Evolutionary conservation across 2,113 vertebrate species (phyloP).

Genomic region (Ceuthmochares aereus): DNA sequence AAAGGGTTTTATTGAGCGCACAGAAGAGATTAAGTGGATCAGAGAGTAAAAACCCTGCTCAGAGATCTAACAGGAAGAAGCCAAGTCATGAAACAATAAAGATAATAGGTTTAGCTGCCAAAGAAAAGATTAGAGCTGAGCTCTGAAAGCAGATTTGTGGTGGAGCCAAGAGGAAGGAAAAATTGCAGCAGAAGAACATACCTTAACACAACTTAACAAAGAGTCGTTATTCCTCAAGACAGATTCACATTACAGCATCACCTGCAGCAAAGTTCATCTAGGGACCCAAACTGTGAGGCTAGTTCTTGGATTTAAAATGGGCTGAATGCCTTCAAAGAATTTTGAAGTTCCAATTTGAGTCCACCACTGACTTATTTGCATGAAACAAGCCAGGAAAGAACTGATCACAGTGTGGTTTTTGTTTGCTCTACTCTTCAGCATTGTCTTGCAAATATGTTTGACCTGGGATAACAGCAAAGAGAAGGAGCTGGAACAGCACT

Average conservation of each 20-base stretch:
- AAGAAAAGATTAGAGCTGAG: conserved; percentile 18
- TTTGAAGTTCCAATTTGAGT: not conserved
- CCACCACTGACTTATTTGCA: not conserved
- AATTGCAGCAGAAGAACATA: not conserved
- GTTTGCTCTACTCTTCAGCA: not conserved
- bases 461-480: not conserved
- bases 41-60: conserved; percentile 60
- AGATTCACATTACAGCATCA: not conserved
- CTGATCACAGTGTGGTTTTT: not conserved
- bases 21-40: conserved; percentile 41
- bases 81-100: conserved; percentile 47
- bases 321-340: not conserved
- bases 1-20: not conserved
- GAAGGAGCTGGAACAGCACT: not conserved
- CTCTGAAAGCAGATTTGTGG: not conserved
- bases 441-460: not conserved
- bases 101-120: conserved; percentile 40
- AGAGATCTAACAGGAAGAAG: conserved; percentile 41
- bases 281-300: not conserved
- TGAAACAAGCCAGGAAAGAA: not conserved
- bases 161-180: not conserved
- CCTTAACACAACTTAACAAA: too few relatives aligned
- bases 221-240: not conserved
- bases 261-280: not conserved
- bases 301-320: not conserved